These are phyloP conservation scores for Columba guinea DNA, from an alignment of 2,797 vertebrate genomes.

Conservation along the genomic window DNA sequence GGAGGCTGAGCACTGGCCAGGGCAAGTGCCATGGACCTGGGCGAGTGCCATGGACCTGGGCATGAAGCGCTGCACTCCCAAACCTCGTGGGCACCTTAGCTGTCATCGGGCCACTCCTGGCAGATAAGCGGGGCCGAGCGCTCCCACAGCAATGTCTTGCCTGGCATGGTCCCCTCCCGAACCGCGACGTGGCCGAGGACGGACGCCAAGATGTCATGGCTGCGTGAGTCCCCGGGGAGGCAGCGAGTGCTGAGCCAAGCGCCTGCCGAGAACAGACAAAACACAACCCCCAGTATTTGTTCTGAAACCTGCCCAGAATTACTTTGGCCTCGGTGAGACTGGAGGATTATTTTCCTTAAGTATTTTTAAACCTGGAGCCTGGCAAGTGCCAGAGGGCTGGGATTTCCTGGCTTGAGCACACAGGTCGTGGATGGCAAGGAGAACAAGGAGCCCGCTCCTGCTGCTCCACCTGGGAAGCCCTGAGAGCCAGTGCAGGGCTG, in stretches of 20 bases:
- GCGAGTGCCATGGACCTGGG: background rate
- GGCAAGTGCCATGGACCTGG: background rate
- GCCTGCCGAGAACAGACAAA: background rate
- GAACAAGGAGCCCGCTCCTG: background rate
- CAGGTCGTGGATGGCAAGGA: background rate
- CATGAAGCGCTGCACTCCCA: background rate
- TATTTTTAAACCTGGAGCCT: constrained; percentile 36
- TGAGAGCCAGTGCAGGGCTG: background rate
- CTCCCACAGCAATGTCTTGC: background rate
- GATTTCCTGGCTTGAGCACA: background rate
- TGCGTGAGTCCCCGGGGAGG: fast-evolving
- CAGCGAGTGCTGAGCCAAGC: background rate
- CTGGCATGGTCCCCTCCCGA: background rate
- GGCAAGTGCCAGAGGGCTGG: constrained; percentile 4
- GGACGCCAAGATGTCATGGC: background rate
- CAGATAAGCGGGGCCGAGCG: background rate
- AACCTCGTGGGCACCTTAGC: fast-evolving
- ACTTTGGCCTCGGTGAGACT: background rate
- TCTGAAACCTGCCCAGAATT: constrained; percentile 21
- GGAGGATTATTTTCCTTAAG: constrained; percentile 37
- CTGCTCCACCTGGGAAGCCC: background rate
- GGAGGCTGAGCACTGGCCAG: background rate
- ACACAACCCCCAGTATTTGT: constrained; percentile 14
- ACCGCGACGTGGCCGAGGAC: background rate
- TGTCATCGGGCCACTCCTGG: fast-evolving